These are phyloP conservation scores for Hermodice carunculata DNA, from an alignment of 2,888 invertebrate genomes.

Conservation along the genomic window DNA sequence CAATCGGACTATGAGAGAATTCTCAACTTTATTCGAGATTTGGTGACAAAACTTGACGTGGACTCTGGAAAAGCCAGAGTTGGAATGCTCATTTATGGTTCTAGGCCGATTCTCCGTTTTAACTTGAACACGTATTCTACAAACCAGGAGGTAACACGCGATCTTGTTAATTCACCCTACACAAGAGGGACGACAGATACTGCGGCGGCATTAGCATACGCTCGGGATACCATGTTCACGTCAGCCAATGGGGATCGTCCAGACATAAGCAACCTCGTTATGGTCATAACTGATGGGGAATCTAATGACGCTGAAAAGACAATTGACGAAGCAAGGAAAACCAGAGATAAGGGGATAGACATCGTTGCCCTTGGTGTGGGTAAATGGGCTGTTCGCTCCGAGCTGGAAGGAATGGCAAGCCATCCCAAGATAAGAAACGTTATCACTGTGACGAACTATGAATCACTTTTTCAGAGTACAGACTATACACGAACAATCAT, in stretches of 20 bases:
- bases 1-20: conserved; percentile 55
- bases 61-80: conserved; percentile 51
- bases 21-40: conserved; percentile 55
- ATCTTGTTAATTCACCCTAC: conserved; percentile 43
- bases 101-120: conserved; percentile 50
- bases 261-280: conserved; percentile 44
- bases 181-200: conserved; percentile 53
- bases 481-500: conserved; percentile 26
- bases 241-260: conserved; percentile 51
- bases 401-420: conserved; percentile 38
- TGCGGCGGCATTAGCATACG: conserved; percentile 46
- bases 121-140: conserved; percentile 48
- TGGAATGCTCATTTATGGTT: conserved; percentile 57
- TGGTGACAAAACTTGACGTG: conserved; percentile 48
- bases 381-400: conserved; percentile 18
- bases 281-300: conserved; percentile 60
- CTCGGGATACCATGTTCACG: conserved; percentile 51
- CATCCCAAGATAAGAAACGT: conserved; percentile 35
- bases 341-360: background rate
- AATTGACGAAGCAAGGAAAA: conserved; percentile 17
- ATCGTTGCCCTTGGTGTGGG: conserved; percentile 31
- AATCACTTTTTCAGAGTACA: conserved; percentile 28
- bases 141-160: conserved; percentile 47
- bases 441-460: conserved; percentile 29
- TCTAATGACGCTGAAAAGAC: conserved; percentile 44